Conservation (phyloP, 1,140 invertebrate genomes). For the Scaptodrosophila lebanonensis region DNA sequence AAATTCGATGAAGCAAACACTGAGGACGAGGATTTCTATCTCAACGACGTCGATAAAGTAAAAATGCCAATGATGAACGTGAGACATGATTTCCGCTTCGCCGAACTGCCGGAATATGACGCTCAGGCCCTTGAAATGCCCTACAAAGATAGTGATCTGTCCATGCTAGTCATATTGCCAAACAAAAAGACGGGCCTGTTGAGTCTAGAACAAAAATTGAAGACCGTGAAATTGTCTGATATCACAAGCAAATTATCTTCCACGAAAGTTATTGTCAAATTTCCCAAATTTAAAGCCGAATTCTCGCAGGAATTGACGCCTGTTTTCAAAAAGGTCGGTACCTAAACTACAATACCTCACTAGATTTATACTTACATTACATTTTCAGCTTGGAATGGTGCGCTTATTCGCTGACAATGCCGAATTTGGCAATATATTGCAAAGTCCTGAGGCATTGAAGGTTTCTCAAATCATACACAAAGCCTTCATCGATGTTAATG, state of each 20-base stretch:
- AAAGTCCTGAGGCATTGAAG: constrained; percentile 55
- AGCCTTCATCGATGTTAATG: constrained; percentile 81
- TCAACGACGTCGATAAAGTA: constrained; percentile 48
- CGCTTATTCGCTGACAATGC: constrained; percentile 80
- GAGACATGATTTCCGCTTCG: constrained; percentile 58
- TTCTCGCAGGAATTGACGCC: constrained; percentile 79
- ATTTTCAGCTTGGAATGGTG: constrained; percentile 79
- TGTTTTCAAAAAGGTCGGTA: constrained; percentile 71
- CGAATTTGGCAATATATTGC: constrained; percentile 80
- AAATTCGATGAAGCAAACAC: constrained; percentile 75
- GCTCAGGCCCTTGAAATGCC: constrained; percentile 75
- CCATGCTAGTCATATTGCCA: constrained; percentile 81
- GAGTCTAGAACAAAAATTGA: constrained; percentile 78
- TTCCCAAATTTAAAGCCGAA: constrained; percentile 86
- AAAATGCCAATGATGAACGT: constrained; percentile 77
- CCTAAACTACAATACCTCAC: background rate
- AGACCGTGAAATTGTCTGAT: constrained; percentile 65
- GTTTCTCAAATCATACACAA: constrained; percentile 80
- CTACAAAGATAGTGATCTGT: constrained; percentile 78
- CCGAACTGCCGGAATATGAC: constrained; percentile 64
- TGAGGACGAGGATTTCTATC: constrained; percentile 64
- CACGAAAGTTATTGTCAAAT: constrained; percentile 77
- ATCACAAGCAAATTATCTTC: constrained; percentile 34
- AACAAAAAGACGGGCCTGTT: constrained; percentile 78
- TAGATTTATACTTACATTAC: background rate